These are phyloP conservation scores for Hydropsyche betteni DNA, from an alignment of 2,888 invertebrate species.

Conservation along the genomic window DNA sequence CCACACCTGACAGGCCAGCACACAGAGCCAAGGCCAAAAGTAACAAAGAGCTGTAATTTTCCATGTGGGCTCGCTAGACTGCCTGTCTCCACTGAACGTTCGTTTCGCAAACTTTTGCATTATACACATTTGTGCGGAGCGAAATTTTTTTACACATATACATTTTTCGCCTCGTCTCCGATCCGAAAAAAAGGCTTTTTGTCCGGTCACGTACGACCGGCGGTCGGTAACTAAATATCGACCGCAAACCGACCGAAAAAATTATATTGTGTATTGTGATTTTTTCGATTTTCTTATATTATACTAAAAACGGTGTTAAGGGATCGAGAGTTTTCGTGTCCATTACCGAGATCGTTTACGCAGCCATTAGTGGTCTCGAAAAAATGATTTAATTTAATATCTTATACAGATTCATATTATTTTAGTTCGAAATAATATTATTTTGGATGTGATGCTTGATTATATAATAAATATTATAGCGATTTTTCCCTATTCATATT, in stretches of 20 bases:
- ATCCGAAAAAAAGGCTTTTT: not conserved
- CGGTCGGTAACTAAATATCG: not conserved
- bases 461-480: not conserved
- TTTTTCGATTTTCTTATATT: not conserved
- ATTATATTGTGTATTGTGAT: too few relatives aligned
- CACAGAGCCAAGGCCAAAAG: constrained; percentile 7
- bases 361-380: constrained; percentile 9
- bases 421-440: too few relatives aligned
- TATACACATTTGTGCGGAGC: not conserved
- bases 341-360: constrained; percentile 21
- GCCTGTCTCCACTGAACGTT: constrained; percentile 39
- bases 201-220: not conserved
- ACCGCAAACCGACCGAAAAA: not conserved
- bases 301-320: not conserved
- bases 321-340: not conserved
- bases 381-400: not conserved
- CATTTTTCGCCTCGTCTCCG: not conserved
- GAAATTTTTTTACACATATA: not conserved
- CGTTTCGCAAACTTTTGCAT: constrained; percentile 4
- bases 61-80: constrained; percentile 42
- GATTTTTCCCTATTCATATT: not conserved
- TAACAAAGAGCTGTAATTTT: constrained; percentile 41
- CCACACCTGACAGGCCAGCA: not conserved
- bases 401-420: too few relatives aligned
- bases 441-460: not conserved